Percentiles rank a stretch among this genome's conserved stretches.
Evolutionary conservation across 2,888 invertebrate species (phyloP).

Genomic region (Crematogaster levior): DNA sequence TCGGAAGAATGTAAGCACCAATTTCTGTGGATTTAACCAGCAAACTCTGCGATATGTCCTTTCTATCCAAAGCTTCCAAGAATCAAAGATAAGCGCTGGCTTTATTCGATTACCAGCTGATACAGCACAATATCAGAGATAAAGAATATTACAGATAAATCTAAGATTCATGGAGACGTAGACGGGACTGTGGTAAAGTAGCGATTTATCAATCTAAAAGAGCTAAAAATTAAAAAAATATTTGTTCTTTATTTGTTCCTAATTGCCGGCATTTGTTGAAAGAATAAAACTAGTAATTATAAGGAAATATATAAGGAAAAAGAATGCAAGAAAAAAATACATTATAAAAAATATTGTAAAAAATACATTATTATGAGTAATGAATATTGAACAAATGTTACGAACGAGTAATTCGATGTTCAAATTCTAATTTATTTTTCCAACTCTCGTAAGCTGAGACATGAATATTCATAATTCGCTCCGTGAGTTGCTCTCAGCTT

Average conservation of each 20-base stretch:
- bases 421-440: constrained; percentile 2
- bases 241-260: background rate
- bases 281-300: background rate
- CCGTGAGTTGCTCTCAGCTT: constrained; percentile 13
- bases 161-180: constrained; percentile 26
- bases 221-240: background rate
- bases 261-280: background rate
- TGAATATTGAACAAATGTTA: constrained; percentile 35
- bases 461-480: constrained; percentile 44
- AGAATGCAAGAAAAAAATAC: background rate
- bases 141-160: constrained; percentile 41
- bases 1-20: constrained; percentile 18
- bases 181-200: constrained; percentile 29
- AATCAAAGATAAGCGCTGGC: constrained; percentile 46
- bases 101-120: constrained; percentile 33
- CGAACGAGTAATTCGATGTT: constrained; percentile 14
- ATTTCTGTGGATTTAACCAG: constrained; percentile 45
- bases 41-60: constrained; percentile 1
- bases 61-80: constrained; percentile 26
- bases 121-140: constrained; percentile 44
- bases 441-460: background rate
- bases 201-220: background rate
- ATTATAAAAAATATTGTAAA: constrained; percentile 19
- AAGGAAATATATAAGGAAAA: background rate
- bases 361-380: background rate